Evolutionary conservation across 2,797 vertebrate genomes (phyloP).

Genomic region (Carduelis carduelis): DNA sequence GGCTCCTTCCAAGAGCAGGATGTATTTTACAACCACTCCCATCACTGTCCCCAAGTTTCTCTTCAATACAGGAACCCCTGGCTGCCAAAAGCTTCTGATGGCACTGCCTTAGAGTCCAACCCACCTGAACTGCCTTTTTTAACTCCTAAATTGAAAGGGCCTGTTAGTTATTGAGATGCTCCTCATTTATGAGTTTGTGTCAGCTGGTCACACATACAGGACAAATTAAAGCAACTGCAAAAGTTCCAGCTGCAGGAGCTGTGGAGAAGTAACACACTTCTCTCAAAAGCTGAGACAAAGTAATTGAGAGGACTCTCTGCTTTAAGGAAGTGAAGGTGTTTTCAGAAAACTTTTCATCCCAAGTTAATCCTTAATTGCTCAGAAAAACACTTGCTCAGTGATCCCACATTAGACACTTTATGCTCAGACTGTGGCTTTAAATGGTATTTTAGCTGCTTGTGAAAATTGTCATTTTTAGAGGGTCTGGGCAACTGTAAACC

Average conservation of each 20-base stretch:
- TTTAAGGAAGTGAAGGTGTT: conserved; percentile 3
- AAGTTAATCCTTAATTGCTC: background rate
- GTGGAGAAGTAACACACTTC: background rate
- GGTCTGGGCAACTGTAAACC: background rate
- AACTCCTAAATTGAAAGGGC: background rate
- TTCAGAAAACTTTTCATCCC: conserved; percentile 10
- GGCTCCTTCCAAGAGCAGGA: background rate
- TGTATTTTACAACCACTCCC: background rate
- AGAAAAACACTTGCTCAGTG: conserved; percentile 2
- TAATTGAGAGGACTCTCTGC: background rate
- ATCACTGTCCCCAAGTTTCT: background rate
- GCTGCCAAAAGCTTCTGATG: background rate
- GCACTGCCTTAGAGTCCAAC: background rate
- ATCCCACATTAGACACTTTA: background rate
- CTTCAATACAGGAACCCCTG: background rate
- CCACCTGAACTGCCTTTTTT: background rate
- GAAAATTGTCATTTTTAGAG: background rate
- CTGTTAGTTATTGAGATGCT: background rate
- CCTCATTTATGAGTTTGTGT: background rate
- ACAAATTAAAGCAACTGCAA: background rate
- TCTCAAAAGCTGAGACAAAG: background rate
- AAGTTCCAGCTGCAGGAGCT: background rate
- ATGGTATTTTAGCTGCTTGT: background rate
- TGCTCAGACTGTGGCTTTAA: background rate
- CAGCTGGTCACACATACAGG: background rate